Evolutionary conservation across 2,888 invertebrate species (phyloP), one percentile per base, ranked within the genome.

Genomic region (Laothoe populi): DNA sequence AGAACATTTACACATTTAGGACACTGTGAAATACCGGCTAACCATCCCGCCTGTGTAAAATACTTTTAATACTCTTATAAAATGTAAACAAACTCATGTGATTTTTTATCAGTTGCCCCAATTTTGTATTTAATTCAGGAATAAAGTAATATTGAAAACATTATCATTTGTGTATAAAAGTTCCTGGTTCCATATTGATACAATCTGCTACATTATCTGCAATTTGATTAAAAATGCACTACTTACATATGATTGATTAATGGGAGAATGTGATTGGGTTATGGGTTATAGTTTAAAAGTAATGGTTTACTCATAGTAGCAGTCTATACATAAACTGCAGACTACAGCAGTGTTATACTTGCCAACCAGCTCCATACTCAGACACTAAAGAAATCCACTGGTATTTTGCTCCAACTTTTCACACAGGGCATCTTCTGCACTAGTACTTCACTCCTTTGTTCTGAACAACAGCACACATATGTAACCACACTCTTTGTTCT

Each of bases 401-500:
- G 24, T 60, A 19, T 40, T 49, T 26, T 23, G 21, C 13, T 42
- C 35, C 19, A 16, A 24, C 24, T 60, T 24, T 46, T 16, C 46
- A 60, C 57, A 26, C 21, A 58, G 13, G 1, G 46, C 19, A 49
- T 2, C 57, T 45, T 10, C 40, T 19, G 11, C 49, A 49, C 16
- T 21, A 40, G 24, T 24, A 23, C 24, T 7, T 35, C 11, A 46
- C 38, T 62, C 59, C 68, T 70, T 69, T 67, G 69, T 72, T 67
- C 63, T 24, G 57, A 62, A 11, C 53, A 24, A 60, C 21, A 24
- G 45, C 38, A 49, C 45, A 31, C 26, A 26, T 2, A 46, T 40
- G 8, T 19, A 53, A 16, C 35, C 53, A 63, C 70, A 67, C 69
- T 71, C 76, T 79, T 78, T 79, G 78, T 84, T 77, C 71, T 70